These are phyloP conservation scores for Passer domesticus DNA, from an alignment of 2,113 vertebrate species.

Conservation along the genomic window DNA sequence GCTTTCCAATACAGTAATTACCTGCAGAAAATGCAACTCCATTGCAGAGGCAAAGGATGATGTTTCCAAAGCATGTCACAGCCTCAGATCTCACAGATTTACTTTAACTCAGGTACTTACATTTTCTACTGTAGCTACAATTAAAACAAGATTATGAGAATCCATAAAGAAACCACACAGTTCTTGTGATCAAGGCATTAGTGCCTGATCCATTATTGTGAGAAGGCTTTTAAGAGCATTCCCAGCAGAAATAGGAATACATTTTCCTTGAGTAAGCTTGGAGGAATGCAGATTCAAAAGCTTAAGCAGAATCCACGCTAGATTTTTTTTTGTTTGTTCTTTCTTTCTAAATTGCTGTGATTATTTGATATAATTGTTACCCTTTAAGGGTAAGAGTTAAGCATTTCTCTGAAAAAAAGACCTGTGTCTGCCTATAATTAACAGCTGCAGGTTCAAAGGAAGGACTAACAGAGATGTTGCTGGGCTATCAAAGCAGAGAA, in stretches of 20 bases:
- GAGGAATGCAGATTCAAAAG: constrained; percentile 18
- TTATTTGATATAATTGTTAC: background rate
- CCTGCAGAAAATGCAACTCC: background rate
- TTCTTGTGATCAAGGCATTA: background rate
- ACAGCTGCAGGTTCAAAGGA: background rate
- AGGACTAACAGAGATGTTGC: background rate
- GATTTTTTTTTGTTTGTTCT: background rate
- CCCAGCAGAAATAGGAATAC: constrained; percentile 1
- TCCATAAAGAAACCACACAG: constrained; percentile 6
- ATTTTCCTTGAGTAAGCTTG: constrained; percentile 9
- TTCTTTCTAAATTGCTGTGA: background rate
- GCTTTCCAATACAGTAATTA: background rate
- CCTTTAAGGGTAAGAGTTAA: background rate
- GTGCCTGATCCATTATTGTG: background rate
- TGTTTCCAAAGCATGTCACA: background rate
- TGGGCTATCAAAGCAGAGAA: background rate
- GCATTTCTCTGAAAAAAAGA: background rate
- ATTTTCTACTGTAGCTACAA: constrained; percentile 10
- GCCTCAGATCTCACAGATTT: background rate
- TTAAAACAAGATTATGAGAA: constrained; percentile 4
- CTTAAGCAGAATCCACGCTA: background rate
- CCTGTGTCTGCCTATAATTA: background rate
- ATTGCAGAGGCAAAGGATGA: background rate
- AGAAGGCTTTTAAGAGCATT: constrained; percentile 24
- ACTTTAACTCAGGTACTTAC: background rate